A percentile compares a stretch with the other conserved stretches of the same genome.
These are phyloP conservation scores for Leucoraja ocellata DNA, from an alignment of 2,797 vertebrate genomes.

Conservation along the genomic window DNA sequence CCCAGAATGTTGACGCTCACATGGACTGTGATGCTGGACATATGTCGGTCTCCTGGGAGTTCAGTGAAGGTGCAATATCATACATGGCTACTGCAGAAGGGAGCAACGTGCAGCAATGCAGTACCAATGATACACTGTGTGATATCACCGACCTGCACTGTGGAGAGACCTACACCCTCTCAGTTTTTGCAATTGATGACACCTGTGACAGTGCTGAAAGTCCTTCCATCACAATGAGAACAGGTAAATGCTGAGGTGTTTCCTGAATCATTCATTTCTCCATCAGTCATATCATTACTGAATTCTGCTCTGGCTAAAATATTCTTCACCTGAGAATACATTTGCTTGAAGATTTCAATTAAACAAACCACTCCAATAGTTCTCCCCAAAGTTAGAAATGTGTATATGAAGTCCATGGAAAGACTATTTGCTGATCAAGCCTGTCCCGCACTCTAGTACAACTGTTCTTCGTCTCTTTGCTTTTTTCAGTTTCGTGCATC, in stretches of 20 bases:
- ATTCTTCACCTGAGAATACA: neutral
- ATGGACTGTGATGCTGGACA: constrained; percentile 1
- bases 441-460: too few relatives aligned
- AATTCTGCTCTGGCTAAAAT: neutral
- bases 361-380: too few relatives aligned
- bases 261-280: neutral
- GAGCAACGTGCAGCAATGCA: constrained; percentile 46
- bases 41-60: constrained; percentile 24
- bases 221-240: constrained; percentile 52
- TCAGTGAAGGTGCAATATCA: constrained; percentile 33
- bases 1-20: constrained; percentile 25
- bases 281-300: neutral
- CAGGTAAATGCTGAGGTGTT: constrained; percentile 52
- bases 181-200: constrained; percentile 45
- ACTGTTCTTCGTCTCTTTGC: neutral
- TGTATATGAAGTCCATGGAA: too few relatives aligned
- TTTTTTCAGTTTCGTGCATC: constrained; percentile 52
- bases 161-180: constrained; percentile 33
- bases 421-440: neutral
- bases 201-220: constrained; percentile 52
- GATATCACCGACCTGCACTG: constrained; percentile 13
- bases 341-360: neutral
- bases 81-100: constrained; percentile 46
- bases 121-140: constrained; percentile 40
- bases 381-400: too few relatives aligned